phyloP scores from a whole-genome alignment of 2,113 vertebrate species.

The Hystrix cristata region DNA sequence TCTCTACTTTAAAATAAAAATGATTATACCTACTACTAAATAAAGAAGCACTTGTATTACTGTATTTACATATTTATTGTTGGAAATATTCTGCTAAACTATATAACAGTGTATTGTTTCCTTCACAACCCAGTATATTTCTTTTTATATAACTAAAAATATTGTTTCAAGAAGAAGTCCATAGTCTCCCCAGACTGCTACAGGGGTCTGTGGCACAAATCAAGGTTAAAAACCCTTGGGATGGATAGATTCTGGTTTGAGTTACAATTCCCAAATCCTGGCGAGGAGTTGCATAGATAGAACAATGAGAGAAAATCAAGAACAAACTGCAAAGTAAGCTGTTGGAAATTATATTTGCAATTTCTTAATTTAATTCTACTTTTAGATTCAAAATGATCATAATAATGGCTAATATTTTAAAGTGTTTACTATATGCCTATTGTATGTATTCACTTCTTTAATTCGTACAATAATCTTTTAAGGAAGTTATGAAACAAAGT shows the following conservation, averaged over 20 bases:
- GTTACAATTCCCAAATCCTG: not conserved
- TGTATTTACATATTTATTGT: not conserved
- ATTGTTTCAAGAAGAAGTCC: not conserved
- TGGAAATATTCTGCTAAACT: conserved; percentile 53
- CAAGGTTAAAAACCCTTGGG: not conserved
- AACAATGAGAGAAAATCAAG: conserved; percentile 17
- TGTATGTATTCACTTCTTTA: conserved; percentile 17
- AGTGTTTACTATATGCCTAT: not conserved
- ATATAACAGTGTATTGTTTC: not conserved
- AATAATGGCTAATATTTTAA: conserved; percentile 24
- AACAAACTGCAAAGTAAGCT: conserved; percentile 23
- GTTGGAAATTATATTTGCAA: conserved; percentile 27
- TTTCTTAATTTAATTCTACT: conserved; percentile 45
- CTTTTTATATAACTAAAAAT: conserved; percentile 50
- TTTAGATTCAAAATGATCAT: conserved; percentile 48
- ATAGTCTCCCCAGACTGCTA: not conserved
- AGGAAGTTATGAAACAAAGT: conserved; percentile 49
- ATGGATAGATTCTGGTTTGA: not conserved
- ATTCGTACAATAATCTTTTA: conserved; percentile 25
- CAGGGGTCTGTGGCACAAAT: not conserved
- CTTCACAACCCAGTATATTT: not conserved
- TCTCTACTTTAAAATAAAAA: not conserved
- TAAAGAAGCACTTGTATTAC: not conserved
- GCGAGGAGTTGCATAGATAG: not conserved
- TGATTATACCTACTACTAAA: conserved; percentile 5